A percentile compares a stretch with the other conserved stretches of the same genome.
Conservation (phyloP, 2,113 vertebrate species). For the Ovibos moschatus region DNA sequence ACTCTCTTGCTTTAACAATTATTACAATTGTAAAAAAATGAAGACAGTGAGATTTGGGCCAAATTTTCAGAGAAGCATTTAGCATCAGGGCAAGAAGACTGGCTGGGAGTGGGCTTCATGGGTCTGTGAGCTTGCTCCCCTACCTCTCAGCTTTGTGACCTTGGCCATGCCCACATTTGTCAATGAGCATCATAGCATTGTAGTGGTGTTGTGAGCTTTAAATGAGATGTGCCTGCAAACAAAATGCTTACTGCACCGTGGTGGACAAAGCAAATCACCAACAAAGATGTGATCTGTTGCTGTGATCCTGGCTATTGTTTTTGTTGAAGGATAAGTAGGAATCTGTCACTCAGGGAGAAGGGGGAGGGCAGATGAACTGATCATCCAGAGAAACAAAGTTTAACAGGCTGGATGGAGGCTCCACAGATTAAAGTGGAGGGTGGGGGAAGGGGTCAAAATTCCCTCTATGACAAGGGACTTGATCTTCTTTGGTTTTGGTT, state of each 20-base stretch:
- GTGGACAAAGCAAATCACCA: not conserved
- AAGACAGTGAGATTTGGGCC: not conserved
- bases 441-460: not conserved
- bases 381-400: not conserved
- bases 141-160: not conserved
- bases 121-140: not conserved
- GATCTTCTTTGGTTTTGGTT: not conserved
- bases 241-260: not conserved
- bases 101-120: not conserved
- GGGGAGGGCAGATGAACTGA: rapidly evolving
- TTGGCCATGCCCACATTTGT: not conserved
- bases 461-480: not conserved
- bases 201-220: not conserved
- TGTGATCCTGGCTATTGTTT: not conserved
- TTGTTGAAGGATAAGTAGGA: not conserved
- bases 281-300: not conserved
- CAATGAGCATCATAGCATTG: not conserved
- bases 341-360: not conserved
- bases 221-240: not conserved
- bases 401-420: not conserved
- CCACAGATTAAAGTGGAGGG: not conserved
- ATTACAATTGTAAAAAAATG: not conserved
- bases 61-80: not conserved
- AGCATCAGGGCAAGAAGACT: not conserved
- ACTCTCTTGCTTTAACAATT: not conserved